Conservation (phyloP, 2,888 invertebrate genomes). For the Tanytarsus gracilentus region DNA sequence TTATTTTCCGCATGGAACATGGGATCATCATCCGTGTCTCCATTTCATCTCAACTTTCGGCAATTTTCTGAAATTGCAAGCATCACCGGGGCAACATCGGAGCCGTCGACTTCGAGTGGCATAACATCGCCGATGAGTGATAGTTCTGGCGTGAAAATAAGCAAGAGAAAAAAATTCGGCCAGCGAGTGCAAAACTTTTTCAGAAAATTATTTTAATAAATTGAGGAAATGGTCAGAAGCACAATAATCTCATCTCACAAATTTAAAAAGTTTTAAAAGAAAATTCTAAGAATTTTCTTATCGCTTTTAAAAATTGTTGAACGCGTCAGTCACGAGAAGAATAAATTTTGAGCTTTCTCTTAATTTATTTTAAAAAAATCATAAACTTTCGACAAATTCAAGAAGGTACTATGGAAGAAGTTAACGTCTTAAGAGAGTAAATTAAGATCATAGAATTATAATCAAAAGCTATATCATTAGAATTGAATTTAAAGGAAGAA, state of each 20-base stretch:
- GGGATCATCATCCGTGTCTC: neutral
- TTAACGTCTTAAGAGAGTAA: too few species aligned
- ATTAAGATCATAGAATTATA: too few species aligned
- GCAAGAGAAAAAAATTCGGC: conserved; percentile 6
- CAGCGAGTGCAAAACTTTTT: conserved; percentile 11
- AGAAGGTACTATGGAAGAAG: too few species aligned
- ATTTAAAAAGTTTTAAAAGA: too few species aligned
- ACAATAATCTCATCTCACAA: too few species aligned
- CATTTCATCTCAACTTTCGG: conserved; percentile 17
- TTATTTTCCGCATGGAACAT: conserved; percentile 8
- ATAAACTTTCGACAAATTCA: too few species aligned
- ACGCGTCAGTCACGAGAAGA: neutral
- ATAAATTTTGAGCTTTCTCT: too few species aligned
- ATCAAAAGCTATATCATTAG: too few species aligned
- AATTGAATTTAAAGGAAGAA: too few species aligned
- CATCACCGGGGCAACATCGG: neutral
- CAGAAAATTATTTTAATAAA: conserved; percentile 3
- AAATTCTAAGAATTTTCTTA: neutral
- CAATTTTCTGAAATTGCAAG: conserved; percentile 14
- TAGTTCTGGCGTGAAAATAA: neutral
- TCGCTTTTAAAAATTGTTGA: neutral
- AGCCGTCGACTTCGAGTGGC: neutral
- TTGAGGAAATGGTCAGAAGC: too few species aligned
- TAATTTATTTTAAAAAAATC: too few species aligned
- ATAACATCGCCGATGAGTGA: too few species aligned